A percentile compares a stretch with the other conserved stretches of the same genome.
phyloP scores from a whole-genome alignment of 2,797 vertebrate species.

The Acipenser ruthenus region DNA sequence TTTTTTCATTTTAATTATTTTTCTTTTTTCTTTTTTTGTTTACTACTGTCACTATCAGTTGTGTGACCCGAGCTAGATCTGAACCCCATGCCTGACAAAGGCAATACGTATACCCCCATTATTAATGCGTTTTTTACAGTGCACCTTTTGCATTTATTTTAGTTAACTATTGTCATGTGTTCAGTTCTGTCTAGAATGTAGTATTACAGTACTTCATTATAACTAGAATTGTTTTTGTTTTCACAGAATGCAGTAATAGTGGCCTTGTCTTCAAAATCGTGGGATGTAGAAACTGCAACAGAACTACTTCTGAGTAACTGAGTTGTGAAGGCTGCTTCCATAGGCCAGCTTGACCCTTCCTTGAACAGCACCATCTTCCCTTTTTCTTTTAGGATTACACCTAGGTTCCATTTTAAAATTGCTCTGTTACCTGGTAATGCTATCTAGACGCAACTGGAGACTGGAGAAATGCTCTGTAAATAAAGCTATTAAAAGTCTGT shows the following conservation, averaged over 20 bases:
- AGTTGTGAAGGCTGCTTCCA: slow-evolving; percentile 53
- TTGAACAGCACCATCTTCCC: slow-evolving; percentile 62
- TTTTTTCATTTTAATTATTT: too few relatives aligned
- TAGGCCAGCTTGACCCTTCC: slow-evolving; percentile 57
- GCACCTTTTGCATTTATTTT: too few relatives aligned
- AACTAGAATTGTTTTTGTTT: slow-evolving; percentile 30
- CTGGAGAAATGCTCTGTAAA: slow-evolving; percentile 82
- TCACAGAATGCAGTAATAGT: slow-evolving; percentile 97
- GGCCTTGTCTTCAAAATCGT: slow-evolving; percentile 97
- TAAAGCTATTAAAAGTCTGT: slow-evolving; percentile 92
- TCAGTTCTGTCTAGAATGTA: too few relatives aligned
- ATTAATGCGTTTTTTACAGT: too few relatives aligned
- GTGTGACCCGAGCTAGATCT: too few relatives aligned
- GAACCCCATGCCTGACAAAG: too few relatives aligned
- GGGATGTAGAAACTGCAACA: slow-evolving; percentile 96
- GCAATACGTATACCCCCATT: too few relatives aligned
- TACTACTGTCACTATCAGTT: too few relatives aligned
- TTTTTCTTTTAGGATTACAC: slow-evolving; percentile 72
- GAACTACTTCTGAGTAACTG: slow-evolving; percentile 97
- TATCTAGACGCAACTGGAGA: slow-evolving; percentile 69
- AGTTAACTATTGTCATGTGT: too few relatives aligned
- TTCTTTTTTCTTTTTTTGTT: too few relatives aligned
- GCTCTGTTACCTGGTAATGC: slow-evolving; percentile 64
- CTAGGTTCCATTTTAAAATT: slow-evolving; percentile 81
- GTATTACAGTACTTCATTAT: too few relatives aligned